Conservation (phyloP, 37 sponge, comb jelly and placozoan genomes). For the Cladorhizidae sp. region DNA sequence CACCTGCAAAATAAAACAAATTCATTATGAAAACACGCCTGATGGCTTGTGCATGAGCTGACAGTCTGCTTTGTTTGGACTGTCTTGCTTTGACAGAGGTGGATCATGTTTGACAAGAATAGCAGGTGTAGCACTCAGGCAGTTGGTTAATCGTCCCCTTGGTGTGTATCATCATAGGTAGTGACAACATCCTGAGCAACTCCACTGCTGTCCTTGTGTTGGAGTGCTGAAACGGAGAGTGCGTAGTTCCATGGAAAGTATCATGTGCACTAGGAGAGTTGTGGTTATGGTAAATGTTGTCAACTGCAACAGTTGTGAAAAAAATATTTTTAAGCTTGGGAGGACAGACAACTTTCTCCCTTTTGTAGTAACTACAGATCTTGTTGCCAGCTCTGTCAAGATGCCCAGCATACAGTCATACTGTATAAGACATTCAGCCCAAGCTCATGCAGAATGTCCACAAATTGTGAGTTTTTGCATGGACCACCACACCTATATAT, state of each 20-base stretch:
- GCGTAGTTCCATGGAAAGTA: conserved; percentile 34
- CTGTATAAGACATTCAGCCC: conserved; percentile 17
- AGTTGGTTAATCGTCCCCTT: not conserved
- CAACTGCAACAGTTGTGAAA: conserved; percentile 40
- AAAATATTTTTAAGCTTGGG: not conserved
- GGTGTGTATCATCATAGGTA: not conserved
- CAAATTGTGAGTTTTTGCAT: conserved; percentile 7
- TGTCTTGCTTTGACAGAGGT: not conserved
- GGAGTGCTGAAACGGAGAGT: conserved; percentile 17
- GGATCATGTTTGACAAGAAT: not conserved
- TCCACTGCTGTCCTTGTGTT: not conserved
- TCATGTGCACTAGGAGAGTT: conserved; percentile 26
- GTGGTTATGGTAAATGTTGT: conserved; percentile 40
- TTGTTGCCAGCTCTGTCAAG: not conserved
- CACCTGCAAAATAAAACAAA: not conserved
- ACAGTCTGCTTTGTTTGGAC: conserved; percentile 4
- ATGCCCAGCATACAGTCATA: conserved; percentile 13
- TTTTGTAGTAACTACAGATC: too few species aligned
- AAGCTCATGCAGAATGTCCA: conserved; percentile 17
- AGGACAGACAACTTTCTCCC: not conserved
- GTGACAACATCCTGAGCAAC: not conserved
- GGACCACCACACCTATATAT: not conserved
- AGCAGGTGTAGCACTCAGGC: conserved; percentile 36
- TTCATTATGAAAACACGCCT: conserved; percentile 6
- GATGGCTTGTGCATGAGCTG: conserved; percentile 10